These are phyloP conservation scores for Trochalopteron elliotii DNA, from an alignment of 2,113 vertebrate species.

Conservation along the genomic window DNA sequence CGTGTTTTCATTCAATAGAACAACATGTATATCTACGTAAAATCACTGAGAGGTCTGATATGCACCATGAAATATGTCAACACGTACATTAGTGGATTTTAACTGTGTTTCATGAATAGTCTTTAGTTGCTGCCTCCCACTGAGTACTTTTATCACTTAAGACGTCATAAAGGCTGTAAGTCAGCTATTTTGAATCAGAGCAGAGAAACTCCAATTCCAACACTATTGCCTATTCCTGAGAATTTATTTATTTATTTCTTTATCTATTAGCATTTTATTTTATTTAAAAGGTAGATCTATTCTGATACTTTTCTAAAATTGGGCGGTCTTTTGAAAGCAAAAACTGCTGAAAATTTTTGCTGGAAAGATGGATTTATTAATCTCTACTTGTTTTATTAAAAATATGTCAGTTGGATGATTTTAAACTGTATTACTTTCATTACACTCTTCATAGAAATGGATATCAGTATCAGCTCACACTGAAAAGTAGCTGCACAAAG, in stretches of 20 bases:
- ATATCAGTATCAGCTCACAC: background rate
- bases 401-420: background rate
- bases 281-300: constrained; percentile 30
- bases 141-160: background rate
- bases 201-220: background rate
- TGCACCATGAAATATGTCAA: background rate
- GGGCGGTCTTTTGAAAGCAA: background rate
- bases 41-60: background rate
- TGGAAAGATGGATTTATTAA: background rate
- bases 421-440: background rate
- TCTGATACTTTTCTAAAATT: constrained; percentile 5
- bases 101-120: background rate
- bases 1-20: background rate
- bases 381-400: background rate
- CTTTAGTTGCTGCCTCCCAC: background rate
- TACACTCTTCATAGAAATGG: background rate
- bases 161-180: background rate
- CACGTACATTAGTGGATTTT: background rate
- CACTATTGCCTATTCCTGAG: background rate
- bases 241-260: background rate
- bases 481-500: background rate
- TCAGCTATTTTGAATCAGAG: background rate
- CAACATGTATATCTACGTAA: background rate
- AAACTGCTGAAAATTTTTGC: background rate
- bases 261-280: background rate